phyloP scores from a whole-genome alignment of 2,113 vertebrate species.

The Corythaeola cristata region DNA sequence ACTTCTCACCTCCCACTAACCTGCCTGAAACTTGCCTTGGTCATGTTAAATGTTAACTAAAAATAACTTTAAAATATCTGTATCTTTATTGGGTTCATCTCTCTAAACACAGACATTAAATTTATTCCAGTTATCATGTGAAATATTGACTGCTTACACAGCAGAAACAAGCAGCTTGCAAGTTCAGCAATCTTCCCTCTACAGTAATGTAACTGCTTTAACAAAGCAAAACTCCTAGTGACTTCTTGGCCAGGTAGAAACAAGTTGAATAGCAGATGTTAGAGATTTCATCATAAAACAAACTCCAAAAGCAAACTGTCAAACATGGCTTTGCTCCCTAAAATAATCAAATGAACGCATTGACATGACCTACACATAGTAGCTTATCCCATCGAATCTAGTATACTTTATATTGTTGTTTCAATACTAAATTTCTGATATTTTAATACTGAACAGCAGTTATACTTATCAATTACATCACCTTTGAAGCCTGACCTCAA shows the following conservation, averaged over 20 bases:
- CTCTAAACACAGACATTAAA: not conserved
- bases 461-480: not conserved
- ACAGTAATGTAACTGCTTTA: not conserved
- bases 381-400: not conserved
- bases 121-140: not conserved
- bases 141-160: slow-evolving; percentile 40
- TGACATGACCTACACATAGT: fast-evolving
- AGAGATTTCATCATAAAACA: not conserved
- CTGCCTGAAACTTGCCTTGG: slow-evolving; percentile 36
- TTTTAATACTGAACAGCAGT: not conserved
- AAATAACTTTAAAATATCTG: slow-evolving; percentile 26
- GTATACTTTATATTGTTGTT: not conserved
- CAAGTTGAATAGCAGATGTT: not conserved
- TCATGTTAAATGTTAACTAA: not conserved
- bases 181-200: slow-evolving; percentile 35
- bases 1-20: slow-evolving; percentile 43
- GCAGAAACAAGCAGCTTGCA: slow-evolving; percentile 37
- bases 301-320: not conserved
- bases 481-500: not conserved
- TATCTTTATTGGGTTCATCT: not conserved
- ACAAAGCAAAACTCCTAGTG: not conserved
- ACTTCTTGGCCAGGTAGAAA: slow-evolving; percentile 4
- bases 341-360: not conserved
- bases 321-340: not conserved
- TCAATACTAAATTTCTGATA: not conserved